Percentiles rank a stretch among this genome's conserved stretches.
Conservation (phyloP, 2,888 invertebrate genomes). For the Leuctra nigra region DNA sequence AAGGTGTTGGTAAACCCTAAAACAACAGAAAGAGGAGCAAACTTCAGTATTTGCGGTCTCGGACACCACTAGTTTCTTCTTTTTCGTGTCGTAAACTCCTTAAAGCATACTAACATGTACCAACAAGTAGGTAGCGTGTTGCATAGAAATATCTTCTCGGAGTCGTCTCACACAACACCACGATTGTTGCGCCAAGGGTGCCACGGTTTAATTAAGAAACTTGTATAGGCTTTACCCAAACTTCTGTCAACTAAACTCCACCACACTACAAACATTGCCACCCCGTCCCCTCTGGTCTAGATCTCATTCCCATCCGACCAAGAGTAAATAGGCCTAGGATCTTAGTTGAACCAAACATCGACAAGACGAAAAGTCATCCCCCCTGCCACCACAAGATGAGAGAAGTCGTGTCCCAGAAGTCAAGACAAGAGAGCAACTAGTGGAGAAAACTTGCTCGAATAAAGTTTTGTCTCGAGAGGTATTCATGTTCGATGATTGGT, state of each 20-base stretch:
- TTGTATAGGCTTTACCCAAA: conserved; percentile 9
- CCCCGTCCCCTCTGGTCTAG: too few relatives aligned
- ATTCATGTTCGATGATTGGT: conserved; percentile 5
- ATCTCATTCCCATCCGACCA: not conserved
- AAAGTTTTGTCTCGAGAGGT: conserved; percentile 9
- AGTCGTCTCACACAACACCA: conserved; percentile 4
- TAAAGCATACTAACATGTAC: too few relatives aligned
- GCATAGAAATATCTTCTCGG: too few relatives aligned
- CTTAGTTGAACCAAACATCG: conserved; percentile 6
- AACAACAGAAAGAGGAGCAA: too few relatives aligned
- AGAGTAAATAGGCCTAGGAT: conserved; percentile 8
- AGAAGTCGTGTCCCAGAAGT: not conserved
- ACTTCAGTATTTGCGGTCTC: too few relatives aligned
- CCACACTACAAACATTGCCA: conserved; percentile 1
- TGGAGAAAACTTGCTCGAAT: conserved; percentile 3
- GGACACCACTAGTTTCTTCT: too few relatives aligned
- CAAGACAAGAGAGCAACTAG: conserved; percentile 11
- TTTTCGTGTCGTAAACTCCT: too few relatives aligned
- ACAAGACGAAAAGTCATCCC: not conserved
- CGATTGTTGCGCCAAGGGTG: conserved; percentile 11
- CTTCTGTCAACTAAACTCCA: conserved; percentile 10
- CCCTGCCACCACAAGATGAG: not conserved
- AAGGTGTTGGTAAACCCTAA: too few relatives aligned
- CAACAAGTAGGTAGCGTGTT: too few relatives aligned
- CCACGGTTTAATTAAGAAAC: conserved; percentile 17